Base-by-base conservation (phyloP, 2,113 vertebrate genomes). In the Leiothrix lutea region DNA sequence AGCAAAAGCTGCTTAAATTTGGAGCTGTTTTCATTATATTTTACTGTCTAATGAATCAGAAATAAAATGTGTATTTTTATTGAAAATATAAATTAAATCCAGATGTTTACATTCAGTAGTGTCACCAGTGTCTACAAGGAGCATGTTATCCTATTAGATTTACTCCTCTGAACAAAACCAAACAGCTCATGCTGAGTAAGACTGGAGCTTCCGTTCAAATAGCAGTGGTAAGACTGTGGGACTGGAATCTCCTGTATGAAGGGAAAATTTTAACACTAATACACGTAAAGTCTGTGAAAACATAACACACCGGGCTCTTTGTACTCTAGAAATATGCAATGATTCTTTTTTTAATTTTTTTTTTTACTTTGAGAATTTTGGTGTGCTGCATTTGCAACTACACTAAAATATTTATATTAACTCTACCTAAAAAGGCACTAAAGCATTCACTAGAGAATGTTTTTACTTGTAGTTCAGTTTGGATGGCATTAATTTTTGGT, bases 181-280 rank as follows among this genome's bases (percentile, higher is more conserved):
- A 82, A 91, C 83, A 93, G 35, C 33, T 94, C 60, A 53, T 33
- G 48, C 56, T 95, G 86, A 95, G 86, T 96, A 87, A 50, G 38
- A 69, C 61, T 45, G 66, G 38, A 42, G 74, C 66, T 81, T 93
- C 71, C 17, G 51, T 95, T 95, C 83, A 95, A 93, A 88, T 74
- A 94, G 61, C 56, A 71, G 92, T 91, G 94, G 96, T 91, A 85
- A 95, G 90, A 71, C 69, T 78, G 92, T 89, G 80, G 95, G 90
- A 60, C 71, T 96, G 96, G 92, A 95, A 96, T 90, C 90, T 96
- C 91, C 89, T 91, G 90, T 61, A 36, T 33, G 74, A 94, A 90
- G 92, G 93, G 82, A 95, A 97, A 92, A 88, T 66, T 75, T 94
- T 92, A 80, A 73, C 58, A 35, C 45, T n/a, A 66, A 56, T 31